phyloP scores from a whole-genome alignment of 2,888 invertebrate genomes.

The Plagodis pulveraria region DNA sequence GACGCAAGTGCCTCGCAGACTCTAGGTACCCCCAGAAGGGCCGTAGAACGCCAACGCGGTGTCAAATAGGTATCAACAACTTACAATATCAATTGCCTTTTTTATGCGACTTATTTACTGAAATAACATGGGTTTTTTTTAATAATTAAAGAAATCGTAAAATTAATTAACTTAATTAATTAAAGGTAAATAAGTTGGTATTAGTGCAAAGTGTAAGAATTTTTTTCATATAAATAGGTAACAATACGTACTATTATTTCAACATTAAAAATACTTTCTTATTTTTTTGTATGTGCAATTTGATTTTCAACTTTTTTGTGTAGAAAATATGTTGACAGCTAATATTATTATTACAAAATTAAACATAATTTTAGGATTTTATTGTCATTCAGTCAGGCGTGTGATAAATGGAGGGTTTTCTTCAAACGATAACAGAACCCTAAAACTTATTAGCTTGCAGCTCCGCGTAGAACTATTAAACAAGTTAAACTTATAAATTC shows the following conservation, averaged over 20 bases:
- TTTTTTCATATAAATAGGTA: constrained; percentile 3
- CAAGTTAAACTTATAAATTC: constrained; percentile 1
- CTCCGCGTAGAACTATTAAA: constrained; percentile 4
- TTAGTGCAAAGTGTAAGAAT: constrained; percentile 2
- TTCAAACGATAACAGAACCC: constrained; percentile 4
- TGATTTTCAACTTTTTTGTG: no score
- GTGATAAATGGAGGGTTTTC: constrained; percentile 2
- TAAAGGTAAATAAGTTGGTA: constrained; percentile 1
- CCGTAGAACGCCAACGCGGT: no score
- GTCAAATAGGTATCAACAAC: not conserved
- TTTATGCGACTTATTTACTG: constrained; percentile 3
- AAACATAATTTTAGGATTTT: not conserved
- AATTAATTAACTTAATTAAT: constrained; percentile 1
- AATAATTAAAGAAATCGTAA: constrained; percentile 1
- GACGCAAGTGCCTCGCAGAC: not conserved
- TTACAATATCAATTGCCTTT: constrained; percentile 1
- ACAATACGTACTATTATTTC: not conserved
- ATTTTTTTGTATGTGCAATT: no score
- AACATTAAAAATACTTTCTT: not conserved
- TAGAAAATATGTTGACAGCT: no score
- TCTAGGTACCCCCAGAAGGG: no score
- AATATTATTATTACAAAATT: no score
- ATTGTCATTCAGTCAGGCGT: constrained; percentile 3
- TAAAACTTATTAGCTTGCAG: constrained; percentile 1
- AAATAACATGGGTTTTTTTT: not conserved